These are phyloP conservation scores for Keiferia lycopersicella DNA, from an alignment of 2,888 invertebrate species.

Conservation along the genomic window DNA sequence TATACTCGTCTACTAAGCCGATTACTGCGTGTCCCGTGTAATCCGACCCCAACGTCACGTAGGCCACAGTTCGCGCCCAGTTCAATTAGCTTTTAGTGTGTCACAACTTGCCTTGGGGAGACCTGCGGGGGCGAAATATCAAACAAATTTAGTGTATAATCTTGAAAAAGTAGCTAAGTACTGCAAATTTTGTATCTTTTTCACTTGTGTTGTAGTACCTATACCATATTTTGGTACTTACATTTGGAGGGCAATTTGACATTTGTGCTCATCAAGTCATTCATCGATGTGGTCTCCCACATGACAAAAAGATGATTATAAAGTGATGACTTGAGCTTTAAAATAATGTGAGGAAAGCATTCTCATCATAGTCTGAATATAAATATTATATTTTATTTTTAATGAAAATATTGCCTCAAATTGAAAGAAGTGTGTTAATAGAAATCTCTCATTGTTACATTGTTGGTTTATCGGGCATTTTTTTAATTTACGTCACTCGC, in stretches of 20 bases:
- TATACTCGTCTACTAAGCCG: slow-evolving; percentile 57
- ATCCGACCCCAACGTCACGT: slow-evolving; percentile 50
- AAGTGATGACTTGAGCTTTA: no score
- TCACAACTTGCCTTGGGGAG: slow-evolving; percentile 26
- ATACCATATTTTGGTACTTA: no score
- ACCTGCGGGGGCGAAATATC: neutral
- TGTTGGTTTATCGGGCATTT: no score
- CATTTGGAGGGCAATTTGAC: no score
- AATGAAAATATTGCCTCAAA: no score
- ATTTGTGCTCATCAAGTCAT: no score
- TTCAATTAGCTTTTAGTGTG: slow-evolving; percentile 55
- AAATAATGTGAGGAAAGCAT: no score
- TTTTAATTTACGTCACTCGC: no score
- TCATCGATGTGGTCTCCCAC: neutral
- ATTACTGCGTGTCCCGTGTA: slow-evolving; percentile 54
- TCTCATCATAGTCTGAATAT: no score
- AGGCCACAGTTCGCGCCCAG: slow-evolving; percentile 40
- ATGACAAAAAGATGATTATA: neutral
- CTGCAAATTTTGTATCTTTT: neutral
- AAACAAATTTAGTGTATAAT: neutral
- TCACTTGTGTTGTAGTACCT: neutral
- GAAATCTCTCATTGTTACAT: no score
- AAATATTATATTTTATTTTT: no score
- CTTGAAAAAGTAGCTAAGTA: neutral
- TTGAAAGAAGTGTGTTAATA: no score